Evolutionary conservation across 1,140 invertebrate species (phyloP).

Genomic region (Zophobas atratus): DNA sequence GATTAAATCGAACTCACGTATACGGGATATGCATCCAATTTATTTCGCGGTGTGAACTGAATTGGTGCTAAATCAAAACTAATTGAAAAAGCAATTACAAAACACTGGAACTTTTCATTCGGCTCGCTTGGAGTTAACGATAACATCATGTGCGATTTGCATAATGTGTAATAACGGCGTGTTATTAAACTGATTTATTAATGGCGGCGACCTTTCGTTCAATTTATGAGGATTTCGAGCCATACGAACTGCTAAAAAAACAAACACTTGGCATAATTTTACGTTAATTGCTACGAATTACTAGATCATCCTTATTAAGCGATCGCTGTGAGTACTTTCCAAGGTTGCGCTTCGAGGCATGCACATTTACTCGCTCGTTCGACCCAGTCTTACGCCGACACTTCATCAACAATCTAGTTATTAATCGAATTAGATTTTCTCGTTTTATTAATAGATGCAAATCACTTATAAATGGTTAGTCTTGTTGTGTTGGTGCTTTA

Average conservation of each 20-base stretch:
- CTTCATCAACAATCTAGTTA: too few species aligned
- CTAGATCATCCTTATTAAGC: neutral
- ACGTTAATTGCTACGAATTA: neutral
- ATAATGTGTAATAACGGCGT: neutral
- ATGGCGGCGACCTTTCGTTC: neutral
- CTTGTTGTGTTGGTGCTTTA: too few species aligned
- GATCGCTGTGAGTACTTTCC: neutral
- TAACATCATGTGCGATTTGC: neutral
- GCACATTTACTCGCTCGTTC: too few species aligned
- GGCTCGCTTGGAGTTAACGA: neutral
- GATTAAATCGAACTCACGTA: neutral
- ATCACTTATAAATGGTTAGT: too few species aligned
- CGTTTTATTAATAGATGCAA: too few species aligned
- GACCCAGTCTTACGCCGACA: too few species aligned
- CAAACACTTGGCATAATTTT: neutral
- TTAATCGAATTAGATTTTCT: too few species aligned
- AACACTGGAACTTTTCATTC: neutral
- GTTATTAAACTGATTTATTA: neutral
- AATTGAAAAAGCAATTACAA: neutral
- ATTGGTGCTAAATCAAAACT: neutral
- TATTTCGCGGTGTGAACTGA: neutral
- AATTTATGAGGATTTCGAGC: neutral
- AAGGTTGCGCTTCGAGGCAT: too few species aligned
- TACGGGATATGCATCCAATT: neutral
- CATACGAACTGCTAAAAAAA: neutral